Evolutionary conservation across 2,888 invertebrate genomes (phyloP).

Genomic region (Caenorhabditis sp.): DNA sequence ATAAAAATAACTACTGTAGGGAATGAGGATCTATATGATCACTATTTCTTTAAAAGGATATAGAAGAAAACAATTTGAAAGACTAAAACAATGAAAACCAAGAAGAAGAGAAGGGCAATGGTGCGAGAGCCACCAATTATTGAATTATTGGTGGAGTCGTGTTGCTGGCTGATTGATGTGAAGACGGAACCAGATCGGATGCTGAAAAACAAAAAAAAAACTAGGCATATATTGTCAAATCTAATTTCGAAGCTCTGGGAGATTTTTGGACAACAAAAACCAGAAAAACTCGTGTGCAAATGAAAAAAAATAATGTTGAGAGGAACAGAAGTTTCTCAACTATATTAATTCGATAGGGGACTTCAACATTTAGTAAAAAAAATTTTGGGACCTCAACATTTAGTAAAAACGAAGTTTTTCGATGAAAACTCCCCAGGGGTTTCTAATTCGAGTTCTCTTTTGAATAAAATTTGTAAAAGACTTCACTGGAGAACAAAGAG

Average conservation of each 20-base stretch:
- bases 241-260: constrained; percentile 5
- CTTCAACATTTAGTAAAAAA: too few species aligned
- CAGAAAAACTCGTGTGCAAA: not conserved
- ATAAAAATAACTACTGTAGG: not conserved
- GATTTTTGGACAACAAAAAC: not conserved
- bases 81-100: constrained; percentile 37
- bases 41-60: constrained; percentile 14
- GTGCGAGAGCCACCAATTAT: constrained; percentile 28
- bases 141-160: constrained; percentile 21
- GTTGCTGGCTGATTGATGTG: constrained; percentile 42
- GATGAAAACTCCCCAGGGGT: too few species aligned
- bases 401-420: too few species aligned
- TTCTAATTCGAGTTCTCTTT: too few species aligned
- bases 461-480: too few species aligned
- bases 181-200: constrained; percentile 36
- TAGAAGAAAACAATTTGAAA: constrained; percentile 36
- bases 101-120: constrained; percentile 27
- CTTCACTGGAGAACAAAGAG: too few species aligned
- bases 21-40: not conserved
- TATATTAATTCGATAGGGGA: too few species aligned
- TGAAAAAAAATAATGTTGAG: too few species aligned
- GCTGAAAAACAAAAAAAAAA: constrained; percentile 19
- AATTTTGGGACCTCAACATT: too few species aligned
- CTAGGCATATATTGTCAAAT: too few species aligned
- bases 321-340: too few species aligned